phyloP scores from a whole-genome alignment of 2,888 invertebrate genomes.

The Stenichneumon culpator region DNA sequence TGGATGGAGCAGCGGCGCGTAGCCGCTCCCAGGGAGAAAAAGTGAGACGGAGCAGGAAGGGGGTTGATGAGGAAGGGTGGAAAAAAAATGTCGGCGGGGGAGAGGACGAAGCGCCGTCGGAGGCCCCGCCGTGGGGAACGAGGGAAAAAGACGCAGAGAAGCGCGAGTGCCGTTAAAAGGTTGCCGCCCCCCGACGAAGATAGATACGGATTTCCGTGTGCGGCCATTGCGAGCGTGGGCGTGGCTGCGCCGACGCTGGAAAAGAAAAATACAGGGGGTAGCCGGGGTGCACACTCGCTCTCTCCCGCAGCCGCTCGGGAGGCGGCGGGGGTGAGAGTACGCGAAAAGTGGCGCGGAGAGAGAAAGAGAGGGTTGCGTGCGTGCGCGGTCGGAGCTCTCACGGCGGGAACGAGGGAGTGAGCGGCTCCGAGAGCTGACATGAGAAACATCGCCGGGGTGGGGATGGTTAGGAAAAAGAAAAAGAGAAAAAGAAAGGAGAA shows the following conservation, averaged over 20 bases:
- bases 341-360: constrained; percentile 45
- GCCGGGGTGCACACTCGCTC: constrained; percentile 66
- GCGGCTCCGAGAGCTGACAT: background rate
- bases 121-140: constrained; percentile 39
- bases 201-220: constrained; percentile 77
- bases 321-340: constrained; percentile 62
- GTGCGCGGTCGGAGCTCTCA: constrained; percentile 66
- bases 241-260: constrained; percentile 84
- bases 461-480: constrained; percentile 24
- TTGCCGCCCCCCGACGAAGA: constrained; percentile 77
- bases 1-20: constrained; percentile 6
- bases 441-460: constrained; percentile 31
- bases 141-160: constrained; percentile 74
- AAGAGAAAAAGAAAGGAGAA: constrained; percentile 1
- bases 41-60: constrained; percentile 48
- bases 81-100: constrained; percentile 52
- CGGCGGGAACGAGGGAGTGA: constrained; percentile 39
- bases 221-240: constrained; percentile 83
- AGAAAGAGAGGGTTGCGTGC: constrained; percentile 62
- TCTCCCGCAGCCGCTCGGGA: constrained; percentile 48
- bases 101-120: constrained; percentile 51
- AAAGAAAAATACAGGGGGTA: constrained; percentile 80
- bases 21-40: constrained; percentile 41
- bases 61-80: constrained; percentile 50
- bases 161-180: constrained; percentile 74